A percentile compares a stretch with the other conserved stretches of the same genome.
Conservation (phyloP, 2,113 vertebrate genomes). For the Gobio gobio region DNA sequence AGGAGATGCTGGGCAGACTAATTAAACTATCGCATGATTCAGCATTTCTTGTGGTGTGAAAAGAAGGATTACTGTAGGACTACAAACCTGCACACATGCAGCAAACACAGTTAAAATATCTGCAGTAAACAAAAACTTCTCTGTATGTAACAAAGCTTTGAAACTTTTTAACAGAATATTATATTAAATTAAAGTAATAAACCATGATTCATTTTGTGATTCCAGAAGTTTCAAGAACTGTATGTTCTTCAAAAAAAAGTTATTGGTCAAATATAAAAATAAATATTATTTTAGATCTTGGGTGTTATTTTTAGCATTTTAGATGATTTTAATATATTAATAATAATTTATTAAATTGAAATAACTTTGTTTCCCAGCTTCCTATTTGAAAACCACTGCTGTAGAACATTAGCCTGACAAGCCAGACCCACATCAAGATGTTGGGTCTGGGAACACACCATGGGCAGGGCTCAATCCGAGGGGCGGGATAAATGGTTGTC, state of each 20-base stretch:
- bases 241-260: too few species aligned
- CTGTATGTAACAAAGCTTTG: too few species aligned
- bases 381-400: not conserved
- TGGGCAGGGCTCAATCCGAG: too few species aligned
- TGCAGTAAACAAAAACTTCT: not conserved
- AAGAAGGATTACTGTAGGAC: not conserved
- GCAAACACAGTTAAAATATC: not conserved
- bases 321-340: not conserved
- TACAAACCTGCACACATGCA: not conserved
- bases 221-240: too few species aligned
- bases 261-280: not conserved
- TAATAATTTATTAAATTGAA: not conserved
- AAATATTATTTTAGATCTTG: not conserved
- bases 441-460: too few species aligned
- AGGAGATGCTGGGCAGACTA: slow-evolving; percentile 1
- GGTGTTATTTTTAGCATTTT: not conserved
- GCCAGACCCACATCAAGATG: too few species aligned
- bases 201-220: too few species aligned
- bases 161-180: not conserved
- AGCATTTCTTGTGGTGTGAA: slow-evolving; percentile 28
- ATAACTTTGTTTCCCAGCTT: not conserved
- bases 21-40: slow-evolving; percentile 32
- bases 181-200: too few species aligned
- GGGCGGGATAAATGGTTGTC: too few species aligned
- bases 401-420: too few species aligned